These are phyloP conservation scores for Alviniconcha strummeri DNA, from an alignment of 2,888 invertebrate species.

Conservation along the genomic window DNA sequence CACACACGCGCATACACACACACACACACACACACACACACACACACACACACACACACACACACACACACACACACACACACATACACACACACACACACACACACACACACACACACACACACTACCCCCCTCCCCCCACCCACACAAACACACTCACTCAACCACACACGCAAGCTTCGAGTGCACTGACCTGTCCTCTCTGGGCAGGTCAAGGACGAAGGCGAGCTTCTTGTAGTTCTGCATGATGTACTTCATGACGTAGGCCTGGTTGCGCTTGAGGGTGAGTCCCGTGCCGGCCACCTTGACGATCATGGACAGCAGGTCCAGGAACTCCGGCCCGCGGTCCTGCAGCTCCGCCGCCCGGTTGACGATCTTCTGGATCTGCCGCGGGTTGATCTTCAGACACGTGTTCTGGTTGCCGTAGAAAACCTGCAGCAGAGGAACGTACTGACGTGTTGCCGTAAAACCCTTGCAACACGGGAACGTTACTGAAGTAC, in stretches of 20 bases:
- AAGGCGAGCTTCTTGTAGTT: slow-evolving; percentile 71
- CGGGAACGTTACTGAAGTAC: too few species aligned
- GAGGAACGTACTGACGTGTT: neutral
- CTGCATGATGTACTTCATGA: slow-evolving; percentile 73
- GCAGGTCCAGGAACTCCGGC: slow-evolving; percentile 70
- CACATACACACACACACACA: neutral
- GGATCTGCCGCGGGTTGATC: slow-evolving; percentile 70
- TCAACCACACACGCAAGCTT: neutral
- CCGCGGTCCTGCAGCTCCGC: slow-evolving; percentile 68
- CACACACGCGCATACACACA: neutral
- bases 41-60: too few species aligned
- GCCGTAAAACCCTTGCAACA: neutral
- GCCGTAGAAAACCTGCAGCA: slow-evolving; percentile 68
- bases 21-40: too few species aligned
- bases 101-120: neutral
- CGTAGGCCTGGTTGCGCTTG: slow-evolving; percentile 72
- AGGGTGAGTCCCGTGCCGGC: slow-evolving; percentile 69
- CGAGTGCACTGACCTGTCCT: slow-evolving; percentile 57
- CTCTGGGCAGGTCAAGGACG: slow-evolving; percentile 65
- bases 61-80: too few species aligned
- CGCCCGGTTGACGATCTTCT: slow-evolving; percentile 69
- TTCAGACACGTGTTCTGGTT: slow-evolving; percentile 71
- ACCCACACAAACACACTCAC: neutral
- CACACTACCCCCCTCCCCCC: neutral
- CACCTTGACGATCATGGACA: slow-evolving; percentile 69